Base-by-base conservation (phyloP, 1,140 invertebrate species). In the Pemphigus obesinymphae region DNA sequence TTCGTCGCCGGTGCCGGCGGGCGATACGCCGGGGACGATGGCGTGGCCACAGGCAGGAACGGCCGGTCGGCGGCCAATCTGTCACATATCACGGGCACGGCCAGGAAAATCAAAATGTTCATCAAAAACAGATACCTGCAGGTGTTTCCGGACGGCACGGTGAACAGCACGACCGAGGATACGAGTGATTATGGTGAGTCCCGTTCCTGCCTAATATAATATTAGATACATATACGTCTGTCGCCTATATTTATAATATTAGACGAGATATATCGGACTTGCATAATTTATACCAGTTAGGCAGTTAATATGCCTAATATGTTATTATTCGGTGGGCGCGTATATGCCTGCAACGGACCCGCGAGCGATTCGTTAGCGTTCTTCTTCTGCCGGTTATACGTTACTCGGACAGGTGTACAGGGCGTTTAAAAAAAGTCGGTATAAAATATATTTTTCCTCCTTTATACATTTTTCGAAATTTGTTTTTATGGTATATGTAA, bases 171-270 rank as follows among this genome's bases (percentile, higher is more conserved):
- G 85, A 89, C 89, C 85, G 90, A 93, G 85, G 91, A 92, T 86
- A 89, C 88, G 84, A 93, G 92, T 86, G 90, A 92, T 87, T 93
- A 93, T 89, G 93, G 93, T 94, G 87, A 94, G 93, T 94, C 84
- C 68, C 75, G 26, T n/a, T n/a, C n/a, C n/a, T n/a, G n/a, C n/a
- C n/a, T n/a, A n/a, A 48, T 29, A 6, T 66, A 10, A 10, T 37
- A 37, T 73, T 58, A 70, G n/a, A n/a, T n/a, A n/a, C n/a, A n/a
- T n/a, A 78, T 13, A 81, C 20, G 43, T 45, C 13, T 10, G 23
- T 23, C 55, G 55, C 3, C n/a, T n/a, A n/a, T n/a, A n/a, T n/a
- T n/a, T n/a, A n/a, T n/a, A n/a, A n/a, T n/a, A n/a, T n/a, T n/a
- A n/a, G n/a, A n/a, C n/a, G n/a, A n/a, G n/a, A n/a, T n/a, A n/a